These are phyloP conservation scores for Enteromius thamalakanensis DNA, from an alignment of 2,797 vertebrate species.

Conservation along the genomic window DNA sequence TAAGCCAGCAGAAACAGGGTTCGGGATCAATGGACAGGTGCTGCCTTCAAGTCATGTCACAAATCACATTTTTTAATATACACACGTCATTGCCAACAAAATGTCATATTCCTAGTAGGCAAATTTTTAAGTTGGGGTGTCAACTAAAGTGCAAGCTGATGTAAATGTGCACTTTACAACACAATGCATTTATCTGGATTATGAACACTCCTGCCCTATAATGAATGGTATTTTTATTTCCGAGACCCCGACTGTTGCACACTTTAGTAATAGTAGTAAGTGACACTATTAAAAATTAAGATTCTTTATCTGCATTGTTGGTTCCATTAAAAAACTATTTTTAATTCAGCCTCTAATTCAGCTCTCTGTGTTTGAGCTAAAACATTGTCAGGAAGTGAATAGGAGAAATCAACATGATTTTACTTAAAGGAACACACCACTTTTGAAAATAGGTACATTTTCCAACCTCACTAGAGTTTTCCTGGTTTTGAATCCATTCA, in stretches of 20 bases:
- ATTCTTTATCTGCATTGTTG: neutral
- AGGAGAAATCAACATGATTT: neutral
- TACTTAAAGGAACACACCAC: neutral
- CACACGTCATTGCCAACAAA: neutral
- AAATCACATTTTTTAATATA: neutral
- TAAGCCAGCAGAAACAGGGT: constrained; percentile 22
- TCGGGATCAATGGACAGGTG: neutral
- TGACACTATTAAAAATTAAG: neutral
- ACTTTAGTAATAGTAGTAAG: neutral
- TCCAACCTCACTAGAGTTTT: no score
- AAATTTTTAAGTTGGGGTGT: neutral
- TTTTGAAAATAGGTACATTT: no score
- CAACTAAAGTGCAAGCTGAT: neutral
- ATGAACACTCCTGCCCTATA: neutral
- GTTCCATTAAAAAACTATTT: neutral
- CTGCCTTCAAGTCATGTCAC: constrained; percentile 23
- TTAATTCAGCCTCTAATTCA: neutral
- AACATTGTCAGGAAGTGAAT: neutral
- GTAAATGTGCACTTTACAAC: neutral
- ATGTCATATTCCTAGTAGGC: neutral
- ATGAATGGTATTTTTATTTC: neutral
- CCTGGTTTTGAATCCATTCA: no score
- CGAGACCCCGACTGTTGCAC: neutral
- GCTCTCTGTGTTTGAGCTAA: neutral
- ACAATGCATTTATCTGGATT: neutral